A percentile compares a stretch with the other conserved stretches of the same genome.
Evolutionary conservation across 2,113 vertebrate genomes (phyloP).

Genomic region (Pan troglodytes): NHGRI_mPanTro3-v2.1_pri NC_072414.2:77753001-77753500

Average conservation of each 20-base stretch:
- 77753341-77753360: neutral
- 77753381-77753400: no score
- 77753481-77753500: neutral
- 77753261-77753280: neutral
- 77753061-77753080: neutral
- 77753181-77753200: neutral
- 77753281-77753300: neutral
- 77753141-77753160: no score
- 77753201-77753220: accelerated
- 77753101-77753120: neutral
- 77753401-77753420: neutral
- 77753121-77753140: neutral
- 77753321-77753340: neutral
- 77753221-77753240: neutral
- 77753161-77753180: no score
- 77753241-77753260: neutral
- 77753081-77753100: neutral
- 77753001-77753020: accelerated
- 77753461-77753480: neutral
- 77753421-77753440: no score
- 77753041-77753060: neutral
- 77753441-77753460: neutral
- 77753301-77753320: neutral
- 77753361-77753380: neutral
- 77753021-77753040: neutral